Evolutionary conservation across 1,140 invertebrate genomes (phyloP), one percentile per base, ranked within the genome.

Genomic region (Rhynchophorus ferrugineus): DNA sequence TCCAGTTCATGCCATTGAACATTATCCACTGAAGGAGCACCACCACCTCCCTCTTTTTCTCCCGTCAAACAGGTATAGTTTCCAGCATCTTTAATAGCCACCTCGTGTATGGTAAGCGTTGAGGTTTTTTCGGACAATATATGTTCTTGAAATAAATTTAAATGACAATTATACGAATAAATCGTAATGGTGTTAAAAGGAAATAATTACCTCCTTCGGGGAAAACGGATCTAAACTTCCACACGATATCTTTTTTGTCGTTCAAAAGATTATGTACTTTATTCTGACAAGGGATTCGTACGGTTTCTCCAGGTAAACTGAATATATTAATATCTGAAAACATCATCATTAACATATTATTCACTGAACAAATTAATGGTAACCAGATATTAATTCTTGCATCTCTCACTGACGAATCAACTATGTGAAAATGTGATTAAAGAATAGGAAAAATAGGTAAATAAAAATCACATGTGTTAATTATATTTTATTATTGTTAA

Each of bases 51-150:
- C 1, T 41, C 56, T 2, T 29, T 33, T 42, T 54, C 52, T 3
- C 34, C 20, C 1, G 54, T 45, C n/a, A n/a, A n/a, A 34, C 65
- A 67, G 7, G 62, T 65, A 35, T 67, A 67, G 36, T 64, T 67
- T 6, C 65, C 64, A 13, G 49, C 46, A 49, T 62, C 58, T 41
- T 61, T 59, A 8, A 59, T 36, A 33, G 55, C 54, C 1, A 60
- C 46, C 35, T 60, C 53, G 16, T 62, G 57, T n/a, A 67, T 58
- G n/a, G 54, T 56, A 13, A 67, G 45, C 19, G 42, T 36, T 16
- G 59, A 49, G 24, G 45, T 46, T 19, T 56, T 60, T 48, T 34
- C 42, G 8, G 37, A 43, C n/a, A 56, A 14, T 44, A 18, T 1
- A n/a, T 5, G 24, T 29, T 29, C 11, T 11, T 29, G 24, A 29